Evolutionary conservation across 1,140 invertebrate genomes (phyloP).

Genomic region (Procambarus virginalis): DNA sequence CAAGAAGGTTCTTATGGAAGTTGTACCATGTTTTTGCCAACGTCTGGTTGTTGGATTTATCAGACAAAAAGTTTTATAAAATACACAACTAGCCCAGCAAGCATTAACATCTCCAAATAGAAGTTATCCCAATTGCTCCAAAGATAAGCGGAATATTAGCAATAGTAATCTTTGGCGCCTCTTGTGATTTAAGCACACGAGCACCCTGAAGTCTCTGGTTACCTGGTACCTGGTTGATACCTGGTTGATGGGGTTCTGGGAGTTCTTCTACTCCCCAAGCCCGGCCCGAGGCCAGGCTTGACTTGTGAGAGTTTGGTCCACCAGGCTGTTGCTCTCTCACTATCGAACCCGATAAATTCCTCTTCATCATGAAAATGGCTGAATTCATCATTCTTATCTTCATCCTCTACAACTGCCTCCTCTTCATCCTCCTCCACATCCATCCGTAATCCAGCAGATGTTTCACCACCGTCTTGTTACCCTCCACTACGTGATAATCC

Average conservation of each 20-base stretch:
- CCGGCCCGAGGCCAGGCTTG: too few species aligned
- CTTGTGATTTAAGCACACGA: constrained; percentile 76
- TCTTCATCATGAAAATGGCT: constrained; percentile 96
- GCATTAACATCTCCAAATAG: constrained; percentile 95
- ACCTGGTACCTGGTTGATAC: too few species aligned
- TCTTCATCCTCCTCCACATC: constrained; percentile 70
- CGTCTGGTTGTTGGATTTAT: constrained; percentile 90
- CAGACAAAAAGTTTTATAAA: constrained; percentile 95
- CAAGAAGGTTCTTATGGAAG: constrained; percentile 87
- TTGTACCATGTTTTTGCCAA: constrained; percentile 92
- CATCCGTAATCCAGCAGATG: not conserved
- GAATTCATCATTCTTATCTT: constrained; percentile 89
- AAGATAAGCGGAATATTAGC: constrained; percentile 90
- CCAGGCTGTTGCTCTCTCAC: too few species aligned
- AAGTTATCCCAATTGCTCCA: constrained; percentile 97
- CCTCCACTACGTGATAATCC: constrained; percentile 1
- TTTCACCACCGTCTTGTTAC: not conserved
- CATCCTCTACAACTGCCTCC: constrained; percentile 71
- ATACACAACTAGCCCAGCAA: constrained; percentile 90
- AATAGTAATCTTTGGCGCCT: constrained; percentile 91
- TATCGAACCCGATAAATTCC: constrained; percentile 93
- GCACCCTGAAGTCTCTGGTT: constrained; percentile 75
- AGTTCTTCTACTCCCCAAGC: too few species aligned
- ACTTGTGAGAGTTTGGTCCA: too few species aligned
- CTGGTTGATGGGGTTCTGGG: too few species aligned